Conservation (phyloP, 2,797 vertebrate species). For the Neosilurus mollespiculum region DNA sequence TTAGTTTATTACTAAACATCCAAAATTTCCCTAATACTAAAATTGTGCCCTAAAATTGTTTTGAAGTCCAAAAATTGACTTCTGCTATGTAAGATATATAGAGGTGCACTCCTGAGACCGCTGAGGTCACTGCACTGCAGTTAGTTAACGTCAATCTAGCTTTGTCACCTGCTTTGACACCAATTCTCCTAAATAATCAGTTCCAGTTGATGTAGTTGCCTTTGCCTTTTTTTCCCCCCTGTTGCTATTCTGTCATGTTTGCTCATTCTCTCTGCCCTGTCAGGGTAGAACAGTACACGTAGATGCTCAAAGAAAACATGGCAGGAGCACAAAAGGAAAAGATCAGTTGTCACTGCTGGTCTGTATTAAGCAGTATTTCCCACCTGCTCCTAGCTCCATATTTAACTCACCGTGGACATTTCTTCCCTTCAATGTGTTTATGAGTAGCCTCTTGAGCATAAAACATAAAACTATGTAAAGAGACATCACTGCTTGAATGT, state of each 20-base stretch:
- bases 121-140: slow-evolving; percentile 47
- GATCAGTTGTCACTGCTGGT: slow-evolving; percentile 63
- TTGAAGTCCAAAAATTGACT: neutral
- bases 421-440: slow-evolving; percentile 69
- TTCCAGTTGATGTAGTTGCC: slow-evolving; percentile 33
- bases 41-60: neutral
- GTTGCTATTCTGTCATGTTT: slow-evolving; percentile 51
- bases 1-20: neutral
- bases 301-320: slow-evolving; percentile 22
- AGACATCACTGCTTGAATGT: slow-evolving; percentile 53
- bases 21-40: neutral
- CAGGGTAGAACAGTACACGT: slow-evolving; percentile 34
- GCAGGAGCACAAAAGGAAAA: slow-evolving; percentile 41
- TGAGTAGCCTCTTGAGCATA: slow-evolving; percentile 65
- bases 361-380: slow-evolving; percentile 57
- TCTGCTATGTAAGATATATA: slow-evolving; percentile 1
- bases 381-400: slow-evolving; percentile 62
- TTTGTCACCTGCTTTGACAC: slow-evolving; percentile 50
- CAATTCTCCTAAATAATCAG: slow-evolving; percentile 29
- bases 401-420: slow-evolving; percentile 75
- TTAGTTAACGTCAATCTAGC: slow-evolving; percentile 60
- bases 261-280: slow-evolving; percentile 45
- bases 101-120: neutral
- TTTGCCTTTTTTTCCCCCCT: slow-evolving; percentile 6
- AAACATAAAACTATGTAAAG: slow-evolving; percentile 61